Evolutionary conservation across 2,113 vertebrate species (phyloP).

Genomic region (Bungarus multicinctus): DNA sequence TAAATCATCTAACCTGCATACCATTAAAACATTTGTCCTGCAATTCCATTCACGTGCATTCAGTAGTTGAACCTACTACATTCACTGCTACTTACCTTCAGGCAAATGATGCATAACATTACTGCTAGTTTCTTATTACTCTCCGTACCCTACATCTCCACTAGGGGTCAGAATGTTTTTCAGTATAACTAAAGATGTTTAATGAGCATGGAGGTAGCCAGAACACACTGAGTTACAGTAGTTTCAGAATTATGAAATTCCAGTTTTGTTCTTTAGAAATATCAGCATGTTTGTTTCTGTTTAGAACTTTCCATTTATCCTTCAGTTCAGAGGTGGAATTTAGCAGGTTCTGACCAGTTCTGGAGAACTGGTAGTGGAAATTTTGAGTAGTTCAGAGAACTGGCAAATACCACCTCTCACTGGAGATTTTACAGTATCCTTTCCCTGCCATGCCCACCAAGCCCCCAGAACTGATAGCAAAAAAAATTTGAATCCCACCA

Average conservation of each 20-base stretch:
- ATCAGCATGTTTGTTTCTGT: neutral
- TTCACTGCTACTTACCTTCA: neutral
- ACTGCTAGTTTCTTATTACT: neutral
- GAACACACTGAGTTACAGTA: neutral
- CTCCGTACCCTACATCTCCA: too few species aligned
- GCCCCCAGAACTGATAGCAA: too few species aligned
- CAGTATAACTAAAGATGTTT: neutral
- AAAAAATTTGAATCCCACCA: too few species aligned
- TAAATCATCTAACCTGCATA: neutral
- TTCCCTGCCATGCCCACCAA: too few species aligned
- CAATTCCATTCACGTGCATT: neutral
- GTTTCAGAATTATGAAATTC: neutral
- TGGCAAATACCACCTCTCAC: too few species aligned
- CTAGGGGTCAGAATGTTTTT: too few species aligned
- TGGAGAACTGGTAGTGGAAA: too few species aligned
- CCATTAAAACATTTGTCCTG: neutral
- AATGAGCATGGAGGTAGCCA: neutral
- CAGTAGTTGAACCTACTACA: neutral
- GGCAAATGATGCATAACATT: neutral
- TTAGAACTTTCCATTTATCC: neutral
- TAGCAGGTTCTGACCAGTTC: too few species aligned
- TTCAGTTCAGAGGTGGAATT: neutral
- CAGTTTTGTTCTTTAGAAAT: neutral
- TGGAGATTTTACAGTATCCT: too few species aligned
- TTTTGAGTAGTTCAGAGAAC: too few species aligned